phyloP scores from a whole-genome alignment of 2,888 invertebrate species.

The Drosophila rubida region DNA sequence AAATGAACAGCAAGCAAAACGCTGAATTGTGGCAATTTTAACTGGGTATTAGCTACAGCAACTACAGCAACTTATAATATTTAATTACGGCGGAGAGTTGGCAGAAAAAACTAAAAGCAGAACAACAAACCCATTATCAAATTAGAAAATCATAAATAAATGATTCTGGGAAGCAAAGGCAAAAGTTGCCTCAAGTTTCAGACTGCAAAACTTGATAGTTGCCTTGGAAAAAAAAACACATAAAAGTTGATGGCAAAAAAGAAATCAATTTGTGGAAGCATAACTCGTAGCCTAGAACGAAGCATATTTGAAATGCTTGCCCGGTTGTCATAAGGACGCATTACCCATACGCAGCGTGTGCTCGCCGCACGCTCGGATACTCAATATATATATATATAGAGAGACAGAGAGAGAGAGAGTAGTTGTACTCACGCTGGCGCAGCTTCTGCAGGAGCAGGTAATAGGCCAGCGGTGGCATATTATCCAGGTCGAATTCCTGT shows the following conservation, averaged over 20 bases:
- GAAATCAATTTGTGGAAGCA: conserved; percentile 13
- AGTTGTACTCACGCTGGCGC: conserved; percentile 72
- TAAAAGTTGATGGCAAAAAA: background rate
- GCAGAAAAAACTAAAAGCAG: background rate
- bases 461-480: conserved; percentile 80
- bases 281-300: conserved; percentile 2
- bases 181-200: background rate
- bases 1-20: background rate
- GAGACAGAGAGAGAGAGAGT: too few relatives aligned
- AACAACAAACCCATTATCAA: background rate
- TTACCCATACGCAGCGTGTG: conserved; percentile 46
- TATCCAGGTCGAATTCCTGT: conserved; percentile 80
- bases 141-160: background rate
- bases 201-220: background rate
- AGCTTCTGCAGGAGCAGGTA: conserved; percentile 79
- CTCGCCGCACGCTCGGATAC: conserved; percentile 1
- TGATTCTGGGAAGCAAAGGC: background rate
- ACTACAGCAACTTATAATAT: background rate
- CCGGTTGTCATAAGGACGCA: conserved; percentile 35
- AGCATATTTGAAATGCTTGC: conserved; percentile 23
- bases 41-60: background rate
- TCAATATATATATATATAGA: background rate
- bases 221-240: background rate
- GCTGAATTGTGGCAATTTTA: background rate
- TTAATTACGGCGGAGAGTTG: background rate